These are phyloP conservation scores for Falco peregrinus DNA, from an alignment of 2,797 vertebrate genomes.

Conservation along the genomic window DNA sequence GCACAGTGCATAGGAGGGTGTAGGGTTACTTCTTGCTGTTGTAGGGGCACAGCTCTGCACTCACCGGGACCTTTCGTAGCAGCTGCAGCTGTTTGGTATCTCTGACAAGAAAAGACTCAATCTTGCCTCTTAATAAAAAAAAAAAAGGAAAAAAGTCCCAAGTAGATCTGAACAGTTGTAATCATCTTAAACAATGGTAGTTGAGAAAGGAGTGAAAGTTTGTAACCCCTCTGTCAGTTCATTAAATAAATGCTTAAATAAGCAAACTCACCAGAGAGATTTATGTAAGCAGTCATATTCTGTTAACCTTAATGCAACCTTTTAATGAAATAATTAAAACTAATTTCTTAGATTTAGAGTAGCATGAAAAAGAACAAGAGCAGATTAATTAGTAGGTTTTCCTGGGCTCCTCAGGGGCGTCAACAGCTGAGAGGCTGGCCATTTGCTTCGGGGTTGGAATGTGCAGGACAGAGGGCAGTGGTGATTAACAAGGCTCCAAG, in stretches of 20 bases:
- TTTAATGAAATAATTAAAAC: conserved; percentile 69
- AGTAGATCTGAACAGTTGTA: background rate
- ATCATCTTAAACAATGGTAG: background rate
- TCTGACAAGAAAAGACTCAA: background rate
- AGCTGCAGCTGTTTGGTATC: background rate
- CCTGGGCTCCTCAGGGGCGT: conserved; percentile 30
- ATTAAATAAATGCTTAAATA: conserved; percentile 64
- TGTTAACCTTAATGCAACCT: conserved; percentile 65
- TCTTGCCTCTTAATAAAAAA: background rate
- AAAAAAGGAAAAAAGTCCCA: background rate
- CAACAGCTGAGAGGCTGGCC: conserved; percentile 30
- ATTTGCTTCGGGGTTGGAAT: conserved; percentile 60
- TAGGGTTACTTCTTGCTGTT: background rate
- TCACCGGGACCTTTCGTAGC: background rate
- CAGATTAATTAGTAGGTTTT: conserved; percentile 72
- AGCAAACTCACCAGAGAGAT: conserved; percentile 36
- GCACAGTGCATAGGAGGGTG: accelerated
- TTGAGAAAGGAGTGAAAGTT: conserved; percentile 41
- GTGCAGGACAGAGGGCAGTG: conserved; percentile 54
- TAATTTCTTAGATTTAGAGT: conserved; percentile 57
- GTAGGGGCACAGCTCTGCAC: background rate
- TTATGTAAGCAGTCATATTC: conserved; percentile 56
- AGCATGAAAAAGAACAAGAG: conserved; percentile 67
- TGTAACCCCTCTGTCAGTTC: conserved; percentile 26
- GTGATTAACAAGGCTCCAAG: conserved; percentile 52